These are phyloP conservation scores for Esox lucius DNA, from an alignment of 2,797 vertebrate species.

Conservation along the genomic window DNA sequence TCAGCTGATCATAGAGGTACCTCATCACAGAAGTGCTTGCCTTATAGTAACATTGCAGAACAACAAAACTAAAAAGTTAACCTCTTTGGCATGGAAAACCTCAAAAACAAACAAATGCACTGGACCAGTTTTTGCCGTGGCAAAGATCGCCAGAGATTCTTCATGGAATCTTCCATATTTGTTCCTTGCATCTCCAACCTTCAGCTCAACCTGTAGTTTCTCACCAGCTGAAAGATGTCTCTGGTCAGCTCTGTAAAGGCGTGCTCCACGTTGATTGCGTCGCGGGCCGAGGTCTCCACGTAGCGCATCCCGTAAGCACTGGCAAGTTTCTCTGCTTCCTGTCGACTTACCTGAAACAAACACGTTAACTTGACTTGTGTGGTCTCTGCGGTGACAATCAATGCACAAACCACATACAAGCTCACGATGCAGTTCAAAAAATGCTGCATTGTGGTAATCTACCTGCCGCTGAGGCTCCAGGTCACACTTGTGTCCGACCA, in stretches of 20 bases:
- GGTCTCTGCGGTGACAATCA: neutral
- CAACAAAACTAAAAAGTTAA: too few relatives aligned
- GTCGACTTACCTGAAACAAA: slow-evolving; percentile 78
- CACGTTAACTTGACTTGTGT: too few relatives aligned
- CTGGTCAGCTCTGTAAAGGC: slow-evolving; percentile 97
- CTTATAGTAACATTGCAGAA: too few relatives aligned
- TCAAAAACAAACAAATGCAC: neutral
- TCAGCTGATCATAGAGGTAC: too few relatives aligned
- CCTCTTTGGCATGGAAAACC: neutral
- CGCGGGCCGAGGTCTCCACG: slow-evolving; percentile 94
- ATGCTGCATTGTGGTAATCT: neutral
- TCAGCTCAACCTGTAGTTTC: slow-evolving; percentile 65
- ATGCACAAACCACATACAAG: neutral
- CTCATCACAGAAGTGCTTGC: too few relatives aligned
- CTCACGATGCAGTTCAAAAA: neutral
- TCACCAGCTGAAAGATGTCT: slow-evolving; percentile 95
- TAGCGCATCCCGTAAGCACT: slow-evolving; percentile 94
- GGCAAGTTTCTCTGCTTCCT: slow-evolving; percentile 95
- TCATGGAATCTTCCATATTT: neutral
- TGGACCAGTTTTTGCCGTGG: neutral
- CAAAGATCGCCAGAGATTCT: neutral
- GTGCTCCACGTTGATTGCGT: slow-evolving; percentile 97
- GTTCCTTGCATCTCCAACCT: neutral
- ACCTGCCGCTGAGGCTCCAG: slow-evolving; percentile 90
- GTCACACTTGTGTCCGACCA: slow-evolving; percentile 98